Evolutionary conservation across 2,797 vertebrate species (phyloP), one percentile per base, ranked within the genome.

Genomic region (Sebastes steindachneri): DNA sequence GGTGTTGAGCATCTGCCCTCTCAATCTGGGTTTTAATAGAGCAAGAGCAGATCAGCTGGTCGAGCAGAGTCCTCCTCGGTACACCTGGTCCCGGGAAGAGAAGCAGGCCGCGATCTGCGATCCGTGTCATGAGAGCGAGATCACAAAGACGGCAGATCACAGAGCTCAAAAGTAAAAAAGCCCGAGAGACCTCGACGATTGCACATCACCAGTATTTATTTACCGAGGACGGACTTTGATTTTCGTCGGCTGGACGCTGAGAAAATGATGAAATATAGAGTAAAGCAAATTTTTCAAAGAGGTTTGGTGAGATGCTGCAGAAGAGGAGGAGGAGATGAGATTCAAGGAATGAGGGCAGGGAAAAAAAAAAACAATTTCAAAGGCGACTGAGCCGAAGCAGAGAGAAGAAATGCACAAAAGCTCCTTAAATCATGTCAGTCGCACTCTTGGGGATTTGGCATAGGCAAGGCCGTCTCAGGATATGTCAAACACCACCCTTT

Each of bases 1-100:
- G 87, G 89, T 86, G 89, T 86, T 85, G 92, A 93, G 91, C 93
- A 93, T 92, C 93, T 94, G 93, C 77, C 88, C 65, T 67, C 87
- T 89, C 92, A 93, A 86, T 90, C 91, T 87, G 88, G 83, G 80
- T 75, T 90, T 86, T 85, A 90, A 89, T 59, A 45, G 69, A 84
- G 70, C 60, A 12, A 21, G 59, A 64, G 82, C 74, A 79, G 86
- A 69, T 85, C 77, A 72, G 33, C 89, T 54, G 86, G 72, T 31
- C 68, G 54, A 69, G 54, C 76, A 23, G 51, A 2, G 75, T 66
- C 77, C 70, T 83, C 9, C 62, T 62, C 9, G 4, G n/a, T 72
- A 19, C 84, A 88, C 88, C 92, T 87, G 88, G 68, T 57, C 68
- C 71, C 7, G 67, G 31, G 59, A 37, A 77, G 63, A 68, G 21